These are phyloP conservation scores for Drosophila lowei DNA, from an alignment of 1,140 invertebrate species.

Conservation along the genomic window DNA sequence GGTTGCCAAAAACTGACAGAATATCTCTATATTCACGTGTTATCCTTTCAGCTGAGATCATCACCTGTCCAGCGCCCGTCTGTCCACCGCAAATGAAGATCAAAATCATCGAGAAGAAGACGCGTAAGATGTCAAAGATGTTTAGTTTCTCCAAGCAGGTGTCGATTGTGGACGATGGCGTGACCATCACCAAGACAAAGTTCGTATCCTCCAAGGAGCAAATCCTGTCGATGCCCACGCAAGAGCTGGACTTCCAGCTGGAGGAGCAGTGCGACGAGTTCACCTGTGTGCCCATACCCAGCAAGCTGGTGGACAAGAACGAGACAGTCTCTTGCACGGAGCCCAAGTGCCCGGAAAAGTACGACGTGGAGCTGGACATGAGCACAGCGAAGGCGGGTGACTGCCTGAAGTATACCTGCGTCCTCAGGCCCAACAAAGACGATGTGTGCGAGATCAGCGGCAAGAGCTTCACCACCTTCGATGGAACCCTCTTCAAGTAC, in stretches of 20 bases:
- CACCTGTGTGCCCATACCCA: constrained; percentile 75
- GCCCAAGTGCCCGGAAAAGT: constrained; percentile 85
- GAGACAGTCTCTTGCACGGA: constrained; percentile 84
- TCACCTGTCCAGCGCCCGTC: constrained; percentile 83
- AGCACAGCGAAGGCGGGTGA: constrained; percentile 72
- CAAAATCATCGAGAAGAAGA: constrained; percentile 74
- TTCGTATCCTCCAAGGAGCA: constrained; percentile 66
- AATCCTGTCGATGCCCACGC: constrained; percentile 64
- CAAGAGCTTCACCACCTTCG: constrained; percentile 90
- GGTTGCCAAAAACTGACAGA: neutral
- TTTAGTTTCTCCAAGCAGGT: constrained; percentile 75
- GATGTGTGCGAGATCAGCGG: constrained; percentile 89
- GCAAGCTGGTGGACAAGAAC: constrained; percentile 59
- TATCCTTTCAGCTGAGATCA: constrained; percentile 44
- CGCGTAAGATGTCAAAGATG: constrained; percentile 79
- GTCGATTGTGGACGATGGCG: constrained; percentile 63
- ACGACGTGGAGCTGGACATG: constrained; percentile 83
- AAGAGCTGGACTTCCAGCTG: constrained; percentile 47
- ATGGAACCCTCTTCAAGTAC: constrained; percentile 89
- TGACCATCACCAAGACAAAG: constrained; percentile 74
- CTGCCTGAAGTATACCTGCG: constrained; percentile 85
- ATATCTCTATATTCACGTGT: neutral
- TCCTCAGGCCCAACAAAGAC: constrained; percentile 85
- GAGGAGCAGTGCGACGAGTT: constrained; percentile 80
- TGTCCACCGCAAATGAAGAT: constrained; percentile 86